Evolutionary conservation across 2,797 vertebrate species (phyloP).

Genomic region (Podarcis lilfordi): DNA sequence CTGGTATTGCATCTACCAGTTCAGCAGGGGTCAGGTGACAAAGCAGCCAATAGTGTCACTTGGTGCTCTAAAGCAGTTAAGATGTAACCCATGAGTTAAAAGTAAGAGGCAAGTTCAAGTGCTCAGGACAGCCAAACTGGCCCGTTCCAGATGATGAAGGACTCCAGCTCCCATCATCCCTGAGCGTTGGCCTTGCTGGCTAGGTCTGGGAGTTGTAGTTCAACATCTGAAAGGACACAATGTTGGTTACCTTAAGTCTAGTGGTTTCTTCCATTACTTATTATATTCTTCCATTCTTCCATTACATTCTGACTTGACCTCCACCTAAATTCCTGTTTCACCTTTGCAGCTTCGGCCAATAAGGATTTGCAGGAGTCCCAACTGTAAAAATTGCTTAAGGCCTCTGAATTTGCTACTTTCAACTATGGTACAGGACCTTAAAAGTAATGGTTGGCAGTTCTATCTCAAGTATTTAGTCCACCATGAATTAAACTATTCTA

Average conservation of each 20-base stretch:
- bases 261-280: too few relatives aligned
- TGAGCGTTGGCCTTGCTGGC: too few relatives aligned
- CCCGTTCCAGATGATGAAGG: too few relatives aligned
- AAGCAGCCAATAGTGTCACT: background rate
- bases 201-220: too few relatives aligned
- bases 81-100: background rate
- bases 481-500: background rate
- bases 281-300: background rate
- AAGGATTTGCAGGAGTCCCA: background rate
- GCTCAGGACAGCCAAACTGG: background rate
- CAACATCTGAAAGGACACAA: too few relatives aligned
- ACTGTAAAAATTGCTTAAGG: background rate
- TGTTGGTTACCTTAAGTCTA: too few relatives aligned
- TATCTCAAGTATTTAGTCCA: background rate
- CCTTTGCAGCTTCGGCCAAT: background rate
- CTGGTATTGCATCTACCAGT: background rate
- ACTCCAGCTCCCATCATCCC: too few relatives aligned
- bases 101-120: background rate
- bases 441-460: too few relatives aligned
- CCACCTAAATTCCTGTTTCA: background rate
- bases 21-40: background rate
- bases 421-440: background rate
- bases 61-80: background rate
- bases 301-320: background rate
- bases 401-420: background rate